Percentiles rank a stretch among this genome's conserved stretches.
These are phyloP conservation scores for Eumerus sabulonum DNA, from an alignment of 2,888 invertebrate species.

Conservation along the genomic window DNA sequence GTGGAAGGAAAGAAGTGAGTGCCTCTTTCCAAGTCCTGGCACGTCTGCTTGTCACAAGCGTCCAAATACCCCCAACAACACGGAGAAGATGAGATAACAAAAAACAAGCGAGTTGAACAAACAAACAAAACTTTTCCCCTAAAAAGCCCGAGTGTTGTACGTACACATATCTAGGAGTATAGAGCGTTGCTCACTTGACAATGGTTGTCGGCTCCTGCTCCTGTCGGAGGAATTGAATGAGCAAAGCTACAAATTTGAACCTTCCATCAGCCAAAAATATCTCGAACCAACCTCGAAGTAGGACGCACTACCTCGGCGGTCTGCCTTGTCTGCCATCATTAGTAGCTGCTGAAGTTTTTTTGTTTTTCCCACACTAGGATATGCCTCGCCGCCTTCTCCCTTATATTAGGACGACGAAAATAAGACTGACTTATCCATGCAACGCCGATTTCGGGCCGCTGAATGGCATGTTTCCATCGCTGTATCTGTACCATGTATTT, in stretches of 20 bases:
- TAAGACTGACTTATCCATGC: slow-evolving; percentile 46
- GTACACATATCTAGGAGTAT: no score
- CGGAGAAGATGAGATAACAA: no score
- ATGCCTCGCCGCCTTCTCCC: slow-evolving; percentile 14
- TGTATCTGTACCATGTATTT: slow-evolving; percentile 45
- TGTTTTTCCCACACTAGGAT: slow-evolving; percentile 31
- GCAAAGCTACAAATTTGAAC: slow-evolving; percentile 35
- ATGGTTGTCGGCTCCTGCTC: no score
- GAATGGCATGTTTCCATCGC: slow-evolving; percentile 30
- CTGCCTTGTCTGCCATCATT: slow-evolving; percentile 28
- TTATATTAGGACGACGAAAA: slow-evolving; percentile 1
- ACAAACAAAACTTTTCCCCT: slow-evolving; percentile 33
- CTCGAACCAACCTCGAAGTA: neutral
- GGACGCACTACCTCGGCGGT: slow-evolving; percentile 15
- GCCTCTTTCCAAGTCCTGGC: slow-evolving; percentile 47
- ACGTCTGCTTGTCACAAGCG: slow-evolving; percentile 64
- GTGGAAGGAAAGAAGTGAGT: slow-evolving; percentile 8
- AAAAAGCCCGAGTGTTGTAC: slow-evolving; percentile 38
- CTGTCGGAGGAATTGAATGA: neutral
- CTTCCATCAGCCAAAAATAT: slow-evolving; percentile 11
- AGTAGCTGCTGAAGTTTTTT: slow-evolving; percentile 54
- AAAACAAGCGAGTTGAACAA: slow-evolving; percentile 25
- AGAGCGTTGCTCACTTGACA: neutral
- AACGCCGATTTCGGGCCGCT: slow-evolving; percentile 7
- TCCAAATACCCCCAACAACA: slow-evolving; percentile 51